Conservation (phyloP, 1,140 invertebrate genomes). For the Globodera ellingtonae region DNA sequence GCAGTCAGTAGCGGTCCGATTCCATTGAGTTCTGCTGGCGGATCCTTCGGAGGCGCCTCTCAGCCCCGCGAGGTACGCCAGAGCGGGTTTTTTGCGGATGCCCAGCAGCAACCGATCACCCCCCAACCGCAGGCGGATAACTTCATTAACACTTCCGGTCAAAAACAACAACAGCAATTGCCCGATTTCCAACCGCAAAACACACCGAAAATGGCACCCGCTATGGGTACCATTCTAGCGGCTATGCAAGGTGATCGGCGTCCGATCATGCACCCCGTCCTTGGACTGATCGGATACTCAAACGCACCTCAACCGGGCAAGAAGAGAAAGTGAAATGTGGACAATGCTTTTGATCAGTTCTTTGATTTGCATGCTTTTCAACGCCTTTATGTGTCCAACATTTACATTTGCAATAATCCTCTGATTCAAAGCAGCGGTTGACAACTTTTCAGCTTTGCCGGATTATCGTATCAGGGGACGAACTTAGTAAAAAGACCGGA, state of each 20-base stretch:
- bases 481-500: too few species aligned
- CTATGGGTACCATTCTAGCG: slow-evolving; percentile 37
- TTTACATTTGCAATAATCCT: too few species aligned
- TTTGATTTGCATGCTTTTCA: neutral
- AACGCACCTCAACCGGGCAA: slow-evolving; percentile 29
- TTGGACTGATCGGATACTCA: slow-evolving; percentile 37
- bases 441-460: too few species aligned
- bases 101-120: neutral
- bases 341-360: neutral
- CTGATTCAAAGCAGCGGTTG: too few species aligned
- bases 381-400: too few species aligned
- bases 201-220: slow-evolving; percentile 18
- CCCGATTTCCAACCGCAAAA: neutral
- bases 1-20: neutral
- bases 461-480: too few species aligned
- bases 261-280: slow-evolving; percentile 33
- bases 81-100: neutral
- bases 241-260: slow-evolving; percentile 26
- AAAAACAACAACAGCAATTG: neutral
- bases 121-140: neutral
- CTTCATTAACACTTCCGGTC: neutral
- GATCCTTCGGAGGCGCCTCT: neutral
- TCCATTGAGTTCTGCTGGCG: neutral
- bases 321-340: slow-evolving; percentile 6
- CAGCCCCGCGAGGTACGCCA: neutral